These are phyloP conservation scores for Psammodynastes pulverulentus DNA, from an alignment of 2,113 vertebrate species.

Conservation along the genomic window DNA sequence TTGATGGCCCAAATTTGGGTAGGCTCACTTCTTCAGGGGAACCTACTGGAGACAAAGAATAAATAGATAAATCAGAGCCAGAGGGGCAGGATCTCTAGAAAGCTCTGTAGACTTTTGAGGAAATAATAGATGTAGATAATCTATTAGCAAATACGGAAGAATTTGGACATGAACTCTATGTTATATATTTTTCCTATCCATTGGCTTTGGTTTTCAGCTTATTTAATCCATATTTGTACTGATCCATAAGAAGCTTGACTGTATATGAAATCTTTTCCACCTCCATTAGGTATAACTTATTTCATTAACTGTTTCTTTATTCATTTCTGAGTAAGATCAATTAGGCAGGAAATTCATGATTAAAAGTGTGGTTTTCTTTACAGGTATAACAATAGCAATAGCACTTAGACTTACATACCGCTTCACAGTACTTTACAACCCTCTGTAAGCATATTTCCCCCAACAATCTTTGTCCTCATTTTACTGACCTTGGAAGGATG, in stretches of 20 bases:
- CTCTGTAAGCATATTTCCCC: too few relatives aligned
- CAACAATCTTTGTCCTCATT: too few relatives aligned
- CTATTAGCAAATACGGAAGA: background rate
- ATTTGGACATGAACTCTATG: background rate
- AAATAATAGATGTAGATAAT: background rate
- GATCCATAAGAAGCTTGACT: background rate
- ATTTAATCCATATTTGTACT: background rate
- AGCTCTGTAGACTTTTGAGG: background rate
- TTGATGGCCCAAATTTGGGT: background rate
- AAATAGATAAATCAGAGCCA: background rate
- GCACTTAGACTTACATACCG: background rate
- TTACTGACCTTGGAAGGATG: too few relatives aligned
- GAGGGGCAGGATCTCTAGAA: background rate
- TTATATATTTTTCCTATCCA: background rate
- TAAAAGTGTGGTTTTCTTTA: background rate
- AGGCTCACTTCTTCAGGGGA: background rate
- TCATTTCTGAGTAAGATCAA: background rate
- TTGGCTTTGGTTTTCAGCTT: background rate
- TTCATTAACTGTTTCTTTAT: background rate
- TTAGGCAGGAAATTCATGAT: background rate
- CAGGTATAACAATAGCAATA: background rate
- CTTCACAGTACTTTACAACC: background rate
- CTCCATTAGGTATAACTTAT: background rate
- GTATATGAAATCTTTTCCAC: background rate
- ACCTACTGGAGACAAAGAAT: background rate